phyloP scores from a whole-genome alignment of 2,888 invertebrate species.

The Pachymerium ferrugineum region DNA sequence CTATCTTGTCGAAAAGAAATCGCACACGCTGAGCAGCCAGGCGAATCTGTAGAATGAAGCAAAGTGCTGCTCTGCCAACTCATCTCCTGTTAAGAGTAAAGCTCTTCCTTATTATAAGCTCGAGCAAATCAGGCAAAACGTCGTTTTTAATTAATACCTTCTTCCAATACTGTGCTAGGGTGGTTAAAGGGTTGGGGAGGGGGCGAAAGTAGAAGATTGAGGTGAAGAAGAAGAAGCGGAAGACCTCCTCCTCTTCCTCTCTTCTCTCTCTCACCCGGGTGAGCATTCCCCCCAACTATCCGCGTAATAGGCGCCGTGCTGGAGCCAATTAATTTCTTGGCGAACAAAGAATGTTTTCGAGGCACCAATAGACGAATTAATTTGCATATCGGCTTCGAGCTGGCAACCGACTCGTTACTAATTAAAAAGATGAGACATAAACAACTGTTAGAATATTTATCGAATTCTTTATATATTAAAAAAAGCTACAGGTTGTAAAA shows the following conservation, averaged over 20 bases:
- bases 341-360: constrained; percentile 19
- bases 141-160: constrained; percentile 27
- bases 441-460: not conserved
- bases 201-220: not conserved
- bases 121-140: constrained; percentile 15
- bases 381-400: constrained; percentile 27
- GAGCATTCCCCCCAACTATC: constrained; percentile 22
- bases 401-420: constrained; percentile 21
- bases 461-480: not conserved
- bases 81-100: constrained; percentile 14
- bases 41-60: constrained; percentile 14
- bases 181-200: constrained; percentile 11
- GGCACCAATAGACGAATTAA: constrained; percentile 22
- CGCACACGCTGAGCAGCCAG: constrained; percentile 23
- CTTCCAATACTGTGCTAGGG: not conserved
- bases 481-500: not conserved
- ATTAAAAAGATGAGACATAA: constrained; percentile 23
- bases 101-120: constrained; percentile 24
- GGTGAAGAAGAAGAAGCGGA: constrained; percentile 12
- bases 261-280: constrained; percentile 12
- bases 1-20: constrained; percentile 20
- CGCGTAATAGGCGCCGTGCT: constrained; percentile 27
- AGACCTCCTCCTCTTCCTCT: not conserved
- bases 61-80: constrained; percentile 15
- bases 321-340: constrained; percentile 27